A percentile compares a stretch with the other conserved stretches of the same genome.
Conservation (phyloP, 2,888 invertebrate genomes). For the Noctua fimbriata region DNA sequence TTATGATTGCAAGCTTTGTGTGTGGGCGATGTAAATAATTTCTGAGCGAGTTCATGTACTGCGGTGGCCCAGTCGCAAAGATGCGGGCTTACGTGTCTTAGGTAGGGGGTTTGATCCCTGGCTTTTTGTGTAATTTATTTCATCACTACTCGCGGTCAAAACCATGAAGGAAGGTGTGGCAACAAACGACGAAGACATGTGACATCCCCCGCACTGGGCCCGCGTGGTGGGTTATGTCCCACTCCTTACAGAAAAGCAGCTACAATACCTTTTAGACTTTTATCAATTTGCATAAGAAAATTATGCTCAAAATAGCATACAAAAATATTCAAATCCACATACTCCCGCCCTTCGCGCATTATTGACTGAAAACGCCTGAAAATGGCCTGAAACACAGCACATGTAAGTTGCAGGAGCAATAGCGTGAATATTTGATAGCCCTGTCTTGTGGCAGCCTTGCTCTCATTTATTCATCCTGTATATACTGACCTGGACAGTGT, state of each 20-base stretch:
- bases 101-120: neutral
- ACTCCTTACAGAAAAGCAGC: neutral
- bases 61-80: neutral
- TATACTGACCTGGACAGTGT: conserved; percentile 18
- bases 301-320: neutral
- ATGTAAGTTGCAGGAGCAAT: conserved; percentile 38
- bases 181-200: neutral
- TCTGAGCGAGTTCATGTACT: neutral
- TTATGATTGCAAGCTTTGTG: neutral
- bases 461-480: conserved; percentile 59
- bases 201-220: neutral
- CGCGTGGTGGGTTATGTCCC: neutral
- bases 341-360: conserved; percentile 20
- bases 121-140: neutral
- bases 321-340: neutral
- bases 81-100: neutral
- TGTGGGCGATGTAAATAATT: neutral
- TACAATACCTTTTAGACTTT: neutral
- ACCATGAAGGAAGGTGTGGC: too few species aligned
- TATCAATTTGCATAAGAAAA: conserved; percentile 2
- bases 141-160: neutral
- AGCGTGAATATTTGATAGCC: conserved; percentile 57
- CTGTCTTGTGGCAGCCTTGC: conserved; percentile 49
- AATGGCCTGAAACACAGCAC: conserved; percentile 27
- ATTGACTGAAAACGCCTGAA: conserved; percentile 34